Base-by-base conservation (phyloP, 2,113 vertebrate species). In the Syngnathus scovelli region DNA sequence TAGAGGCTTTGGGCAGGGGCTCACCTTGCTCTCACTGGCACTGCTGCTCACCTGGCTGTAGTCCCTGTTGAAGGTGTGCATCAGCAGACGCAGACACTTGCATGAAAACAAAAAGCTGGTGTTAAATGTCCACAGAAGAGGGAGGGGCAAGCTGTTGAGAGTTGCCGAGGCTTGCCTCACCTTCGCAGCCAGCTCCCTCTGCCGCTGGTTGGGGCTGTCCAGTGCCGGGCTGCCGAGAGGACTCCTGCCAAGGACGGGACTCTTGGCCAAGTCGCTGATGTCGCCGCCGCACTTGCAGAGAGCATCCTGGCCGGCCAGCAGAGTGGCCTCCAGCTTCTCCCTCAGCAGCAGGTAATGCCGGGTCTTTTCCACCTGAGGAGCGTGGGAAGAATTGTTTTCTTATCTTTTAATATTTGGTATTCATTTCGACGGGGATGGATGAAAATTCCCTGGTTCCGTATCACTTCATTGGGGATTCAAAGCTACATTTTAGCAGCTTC, bases 11-110 rank as follows among this genome's bases (percentile, higher is more conserved):
- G 66, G 77, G 77, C 81, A 83, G 85, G 86, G 85, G 87, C 67
- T 87, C 92, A 99, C 97, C 96, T 99, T 99, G 93, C 96, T 98
- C 90, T 99, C 97, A 16, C 97, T 99, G 92, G 95, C 95, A 1
- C 97, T 99, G 83, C 94, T 83, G 86, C 96, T 99, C 85, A 99
- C 96, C 87, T 99, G 95, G 77, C 92, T 95, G 90, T 98, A 96
- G 80, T 99, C 96, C 75, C 95, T 93, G 93, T 98, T 98, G 92
- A 99, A 99, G 62, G 96, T 98, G 88, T 98, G 96, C 7, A 94
- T 96, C 80, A 99, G 96, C 78, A 99, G 93, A 39, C 97, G 94
- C 83, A 99, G 90, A 90, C 97, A 99, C 97, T 99, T 1, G 60
- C 66, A 27, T 55, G 44, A 1, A 6, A 44, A 70, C 38, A 36